Percentiles rank a stretch among this genome's conserved stretches.
These are phyloP conservation scores for Anniella stebbinsi DNA, from an alignment of 2,797 vertebrate genomes.

Conservation along the genomic window DNA sequence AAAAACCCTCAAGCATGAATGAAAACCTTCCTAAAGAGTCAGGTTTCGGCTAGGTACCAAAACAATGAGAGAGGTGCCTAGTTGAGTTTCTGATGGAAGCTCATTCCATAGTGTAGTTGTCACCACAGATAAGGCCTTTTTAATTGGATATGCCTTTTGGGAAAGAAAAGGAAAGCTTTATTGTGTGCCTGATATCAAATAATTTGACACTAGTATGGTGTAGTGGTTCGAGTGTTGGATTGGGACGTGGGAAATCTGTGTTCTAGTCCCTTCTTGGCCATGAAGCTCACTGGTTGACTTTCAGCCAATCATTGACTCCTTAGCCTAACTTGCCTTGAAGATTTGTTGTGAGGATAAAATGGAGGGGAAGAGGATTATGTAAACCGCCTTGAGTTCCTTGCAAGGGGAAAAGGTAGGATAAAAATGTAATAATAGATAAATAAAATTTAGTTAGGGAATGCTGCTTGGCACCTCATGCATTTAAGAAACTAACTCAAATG, in stretches of 20 bases:
- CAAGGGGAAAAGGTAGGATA: too few relatives aligned
- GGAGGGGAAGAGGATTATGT: too few relatives aligned
- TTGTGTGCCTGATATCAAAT: background rate
- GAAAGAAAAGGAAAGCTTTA: background rate
- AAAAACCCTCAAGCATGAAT: background rate
- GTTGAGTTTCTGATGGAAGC: background rate
- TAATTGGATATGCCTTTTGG: background rate
- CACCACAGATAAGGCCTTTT: background rate
- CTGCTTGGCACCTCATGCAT: background rate
- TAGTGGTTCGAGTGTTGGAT: background rate
- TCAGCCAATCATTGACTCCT: too few relatives aligned
- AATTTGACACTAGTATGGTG: background rate
- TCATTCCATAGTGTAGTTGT: background rate
- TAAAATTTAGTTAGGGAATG: background rate
- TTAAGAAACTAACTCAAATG: constrained; percentile 6
- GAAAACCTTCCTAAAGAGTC: background rate
- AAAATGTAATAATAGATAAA: too few relatives aligned
- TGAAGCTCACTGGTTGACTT: too few relatives aligned
- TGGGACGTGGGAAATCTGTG: too few relatives aligned
- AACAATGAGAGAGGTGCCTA: background rate
- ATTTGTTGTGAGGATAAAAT: too few relatives aligned
- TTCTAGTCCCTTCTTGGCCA: too few relatives aligned
- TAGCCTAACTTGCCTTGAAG: too few relatives aligned
- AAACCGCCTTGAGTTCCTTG: too few relatives aligned
- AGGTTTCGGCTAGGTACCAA: background rate